These are phyloP conservation scores for Caenorhabditis sp. DNA, from an alignment of 2,888 invertebrate genomes.

Conservation along the genomic window DNA sequence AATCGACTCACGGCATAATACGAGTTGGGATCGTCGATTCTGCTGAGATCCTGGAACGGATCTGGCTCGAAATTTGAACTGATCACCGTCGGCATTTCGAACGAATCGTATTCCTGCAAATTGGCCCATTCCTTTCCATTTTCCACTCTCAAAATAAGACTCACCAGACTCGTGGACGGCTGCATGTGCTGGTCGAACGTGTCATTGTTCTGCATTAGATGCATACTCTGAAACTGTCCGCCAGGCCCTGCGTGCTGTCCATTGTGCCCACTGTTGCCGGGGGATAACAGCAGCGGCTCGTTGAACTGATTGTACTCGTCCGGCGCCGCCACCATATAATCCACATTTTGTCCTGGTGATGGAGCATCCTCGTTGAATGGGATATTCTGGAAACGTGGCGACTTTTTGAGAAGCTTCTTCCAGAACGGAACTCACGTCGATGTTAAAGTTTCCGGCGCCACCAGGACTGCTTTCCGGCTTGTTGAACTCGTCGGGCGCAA, in stretches of 20 bases:
- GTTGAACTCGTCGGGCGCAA: constrained; percentile 32
- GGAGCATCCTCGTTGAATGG: constrained; percentile 47
- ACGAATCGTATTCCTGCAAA: constrained; percentile 44
- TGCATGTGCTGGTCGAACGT: constrained; percentile 32
- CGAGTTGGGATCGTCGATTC: constrained; percentile 23
- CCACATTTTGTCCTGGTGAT: constrained; percentile 14
- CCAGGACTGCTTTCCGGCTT: constrained; percentile 32
- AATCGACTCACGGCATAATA: constrained; percentile 30
- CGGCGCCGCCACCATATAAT: constrained; percentile 13
- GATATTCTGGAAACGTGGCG: constrained; percentile 33
- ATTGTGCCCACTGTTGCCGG: constrained; percentile 4
- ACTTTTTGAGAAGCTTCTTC: neutral
- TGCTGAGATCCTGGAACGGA: constrained; percentile 21
- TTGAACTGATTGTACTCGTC: constrained; percentile 15
- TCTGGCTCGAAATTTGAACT: constrained; percentile 5
- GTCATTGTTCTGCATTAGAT: constrained; percentile 35
- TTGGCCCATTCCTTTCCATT: neutral
- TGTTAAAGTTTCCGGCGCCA: constrained; percentile 16
- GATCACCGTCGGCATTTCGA: constrained; percentile 47
- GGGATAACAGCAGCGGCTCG: constrained; percentile 8
- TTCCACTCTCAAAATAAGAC: constrained; percentile 1
- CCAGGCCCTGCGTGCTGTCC: constrained; percentile 9
- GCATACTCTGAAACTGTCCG: constrained; percentile 46
- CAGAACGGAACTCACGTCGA: constrained; percentile 43
- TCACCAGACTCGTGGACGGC: constrained; percentile 25